These are phyloP conservation scores for Astyanax mexicanus DNA, from an alignment of 2,797 vertebrate genomes.

Conservation along the genomic window DNA sequence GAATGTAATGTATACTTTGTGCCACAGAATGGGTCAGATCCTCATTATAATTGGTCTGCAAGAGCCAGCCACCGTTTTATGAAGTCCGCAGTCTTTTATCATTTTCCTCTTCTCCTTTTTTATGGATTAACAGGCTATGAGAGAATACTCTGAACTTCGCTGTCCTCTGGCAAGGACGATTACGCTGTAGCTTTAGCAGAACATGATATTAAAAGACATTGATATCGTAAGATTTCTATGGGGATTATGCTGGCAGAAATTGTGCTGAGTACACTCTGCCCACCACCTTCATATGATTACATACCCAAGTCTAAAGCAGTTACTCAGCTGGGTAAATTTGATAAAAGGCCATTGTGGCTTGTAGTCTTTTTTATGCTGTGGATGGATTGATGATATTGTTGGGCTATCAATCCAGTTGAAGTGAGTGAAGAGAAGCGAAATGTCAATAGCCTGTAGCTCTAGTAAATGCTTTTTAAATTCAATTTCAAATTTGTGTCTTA, in stretches of 20 bases:
- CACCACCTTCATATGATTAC: conserved; percentile 58
- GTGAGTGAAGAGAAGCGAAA: conserved; percentile 16
- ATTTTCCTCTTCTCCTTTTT: conserved; percentile 24
- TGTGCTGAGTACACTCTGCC: conserved; percentile 75
- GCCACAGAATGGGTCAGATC: conserved; percentile 34
- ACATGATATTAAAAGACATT: conserved; percentile 43
- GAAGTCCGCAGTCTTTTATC: conserved; percentile 14
- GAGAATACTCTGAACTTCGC: conserved; percentile 33
- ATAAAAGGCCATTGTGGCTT: conserved; percentile 72
- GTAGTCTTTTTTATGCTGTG: conserved; percentile 73
- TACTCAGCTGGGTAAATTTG: conserved; percentile 76
- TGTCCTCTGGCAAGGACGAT: conserved; percentile 41
- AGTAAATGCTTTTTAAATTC: conserved; percentile 19
- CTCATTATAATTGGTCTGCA: conserved; percentile 49
- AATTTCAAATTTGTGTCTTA: neutral
- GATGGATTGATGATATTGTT: conserved; percentile 73
- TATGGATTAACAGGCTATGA: conserved; percentile 15
- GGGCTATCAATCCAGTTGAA: conserved; percentile 21
- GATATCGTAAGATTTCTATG: conserved; percentile 52
- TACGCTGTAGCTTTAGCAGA: conserved; percentile 24
- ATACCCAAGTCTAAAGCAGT: conserved; percentile 66
- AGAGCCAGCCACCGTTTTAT: conserved; percentile 10
- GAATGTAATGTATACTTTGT: conserved; percentile 39
- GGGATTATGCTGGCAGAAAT: conserved; percentile 77
- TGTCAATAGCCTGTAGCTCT: neutral